Evolutionary conservation across 1,140 invertebrate genomes (phyloP), one percentile per base, ranked within the genome.

Genomic region (Rhyzopertha dominica): DNA sequence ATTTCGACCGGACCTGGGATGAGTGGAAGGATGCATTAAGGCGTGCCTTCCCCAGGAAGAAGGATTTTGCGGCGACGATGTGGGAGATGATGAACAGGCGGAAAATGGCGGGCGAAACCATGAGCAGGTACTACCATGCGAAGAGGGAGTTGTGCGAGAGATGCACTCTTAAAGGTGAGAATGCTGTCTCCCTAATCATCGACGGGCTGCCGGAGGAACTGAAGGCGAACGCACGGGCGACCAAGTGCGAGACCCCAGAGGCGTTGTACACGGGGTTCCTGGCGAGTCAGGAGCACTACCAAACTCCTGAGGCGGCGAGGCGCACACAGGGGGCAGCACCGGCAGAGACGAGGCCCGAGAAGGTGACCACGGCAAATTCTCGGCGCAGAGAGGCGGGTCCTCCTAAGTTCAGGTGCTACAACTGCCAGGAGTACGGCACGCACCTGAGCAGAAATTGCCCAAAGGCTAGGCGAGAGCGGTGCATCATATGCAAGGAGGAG

Each of bases 111-210:
- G 25, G 22, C 20, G 45, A 49, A 26, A 41, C 36, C 14, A 49
- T 44, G 53, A 39, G 42, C 4, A 50, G 50, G 29, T 60, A 60
- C 32, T 62, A 51, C 51, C 58, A 65, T 34, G 54, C 57, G 5
- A 66, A 66, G 43, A n/a, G 60, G 2, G 51, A 58, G 2, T 54
- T 65, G 51, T 59, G 54, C 12, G 56, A 56, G 26, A 47, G 54
- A 0, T 66, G 64, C 23, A 51, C 59, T n/a, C 9, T 65, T 12
- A 54, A 51, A 14, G 54, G 55, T 8, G 29, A 7, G 4, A 56
- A 54, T 5, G 46, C 28, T 12, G 52, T 67, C 0, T 66, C 64
- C 0, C 61, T 58, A 28, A 55, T 64, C 10, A 65, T 63, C 22
- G 24, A 55, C 23, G 62, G 61, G 0, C 32, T 66, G 20, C 59